Conservation (phyloP, 1,140 invertebrate genomes). For the Drosophila burlai region DNA sequence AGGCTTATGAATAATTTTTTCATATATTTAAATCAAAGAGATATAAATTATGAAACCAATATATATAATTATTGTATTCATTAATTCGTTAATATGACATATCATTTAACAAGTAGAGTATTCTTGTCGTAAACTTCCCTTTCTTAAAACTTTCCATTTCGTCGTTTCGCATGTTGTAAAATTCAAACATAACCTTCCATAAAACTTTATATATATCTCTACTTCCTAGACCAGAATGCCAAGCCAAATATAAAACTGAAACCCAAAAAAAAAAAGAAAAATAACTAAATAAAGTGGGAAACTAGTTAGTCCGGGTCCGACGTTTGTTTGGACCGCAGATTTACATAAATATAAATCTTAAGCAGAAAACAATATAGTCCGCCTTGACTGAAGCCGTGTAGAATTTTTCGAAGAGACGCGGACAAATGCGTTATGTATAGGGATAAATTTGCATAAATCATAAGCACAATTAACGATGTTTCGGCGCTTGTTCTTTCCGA, state of each 20-base stretch:
- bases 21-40: neutral
- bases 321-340: conserved; percentile 41
- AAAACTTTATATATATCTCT: conserved; percentile 1
- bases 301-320: conserved; percentile 50
- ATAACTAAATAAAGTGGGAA: conserved; percentile 33
- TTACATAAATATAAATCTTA: conserved; percentile 61
- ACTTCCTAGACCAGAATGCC: conserved; percentile 38
- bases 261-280: conserved; percentile 2
- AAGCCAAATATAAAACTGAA: conserved; percentile 15
- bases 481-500: conserved; percentile 47
- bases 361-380: conserved; percentile 55
- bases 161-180: neutral
- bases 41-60: neutral
- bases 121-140: neutral
- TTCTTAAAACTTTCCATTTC: conserved; percentile 38
- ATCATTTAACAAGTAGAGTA: neutral
- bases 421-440: conserved; percentile 60
- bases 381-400: conserved; percentile 58
- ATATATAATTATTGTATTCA: neutral
- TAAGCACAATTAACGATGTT: conserved; percentile 78
- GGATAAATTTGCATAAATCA: conserved; percentile 81
- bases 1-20: conserved; percentile 4
- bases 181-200: conserved; percentile 2
- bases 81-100: neutral
- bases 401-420: conserved; percentile 36